These are phyloP conservation scores for Onychomys leucogaster DNA, from an alignment of 2,797 vertebrate genomes.

Conservation along the genomic window DNA sequence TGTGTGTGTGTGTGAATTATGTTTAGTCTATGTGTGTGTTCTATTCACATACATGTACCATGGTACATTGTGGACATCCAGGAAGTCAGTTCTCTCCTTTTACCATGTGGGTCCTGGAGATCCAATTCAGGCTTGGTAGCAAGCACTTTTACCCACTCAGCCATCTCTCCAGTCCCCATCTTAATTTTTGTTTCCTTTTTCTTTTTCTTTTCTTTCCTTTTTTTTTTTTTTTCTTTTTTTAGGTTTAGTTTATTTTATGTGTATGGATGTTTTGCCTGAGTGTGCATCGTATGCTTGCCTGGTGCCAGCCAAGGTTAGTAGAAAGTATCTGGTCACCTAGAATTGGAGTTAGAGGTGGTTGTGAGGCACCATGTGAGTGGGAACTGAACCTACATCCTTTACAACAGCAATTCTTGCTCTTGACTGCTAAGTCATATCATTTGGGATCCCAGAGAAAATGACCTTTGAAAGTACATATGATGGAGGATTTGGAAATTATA, in stretches of 20 bases:
- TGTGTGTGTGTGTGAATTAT: no score
- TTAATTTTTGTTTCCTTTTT: background rate
- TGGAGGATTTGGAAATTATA: background rate
- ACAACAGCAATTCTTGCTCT: background rate
- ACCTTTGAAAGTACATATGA: background rate
- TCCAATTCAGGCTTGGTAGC: background rate
- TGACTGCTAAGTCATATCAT: background rate
- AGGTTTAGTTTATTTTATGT: background rate
- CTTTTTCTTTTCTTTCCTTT: no score
- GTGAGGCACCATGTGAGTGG: background rate
- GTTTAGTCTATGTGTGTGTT: background rate
- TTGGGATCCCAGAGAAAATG: background rate
- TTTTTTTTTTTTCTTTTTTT: no score
- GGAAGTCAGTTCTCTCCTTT: background rate
- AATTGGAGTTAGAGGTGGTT: background rate
- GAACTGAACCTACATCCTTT: background rate
- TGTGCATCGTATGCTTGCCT: background rate
- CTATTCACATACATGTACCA: no score
- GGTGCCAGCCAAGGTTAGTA: background rate
- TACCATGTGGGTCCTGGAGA: no score
- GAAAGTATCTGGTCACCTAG: background rate
- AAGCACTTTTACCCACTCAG: background rate
- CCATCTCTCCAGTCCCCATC: background rate
- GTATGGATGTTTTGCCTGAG: background rate
- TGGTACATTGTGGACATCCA: background rate